These are phyloP conservation scores for Dryomyza anilis DNA, from an alignment of 2,888 invertebrate species.

Conservation along the genomic window DNA sequence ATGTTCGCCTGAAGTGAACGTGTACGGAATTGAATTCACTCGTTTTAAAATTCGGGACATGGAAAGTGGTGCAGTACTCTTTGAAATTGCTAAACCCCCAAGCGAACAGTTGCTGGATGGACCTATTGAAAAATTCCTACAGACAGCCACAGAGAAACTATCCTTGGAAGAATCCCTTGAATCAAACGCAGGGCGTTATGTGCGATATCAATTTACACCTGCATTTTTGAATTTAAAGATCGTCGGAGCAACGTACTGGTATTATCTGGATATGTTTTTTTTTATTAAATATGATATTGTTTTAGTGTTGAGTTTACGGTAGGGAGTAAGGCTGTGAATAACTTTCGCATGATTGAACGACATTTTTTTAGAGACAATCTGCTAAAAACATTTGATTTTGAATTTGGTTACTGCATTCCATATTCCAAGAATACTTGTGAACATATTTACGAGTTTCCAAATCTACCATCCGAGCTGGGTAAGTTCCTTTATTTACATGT, in stretches of 20 bases:
- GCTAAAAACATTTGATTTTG: constrained; percentile 98
- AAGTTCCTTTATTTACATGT: constrained; percentile 58
- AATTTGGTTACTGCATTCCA: constrained; percentile 99
- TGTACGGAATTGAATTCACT: constrained; percentile 97
- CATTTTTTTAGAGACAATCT: constrained; percentile 94
- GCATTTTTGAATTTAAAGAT: constrained; percentile 95
- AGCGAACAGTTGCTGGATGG: constrained; percentile 56
- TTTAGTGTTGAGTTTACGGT: constrained; percentile 95
- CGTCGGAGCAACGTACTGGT: constrained; percentile 93
- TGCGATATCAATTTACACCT: constrained; percentile 98
- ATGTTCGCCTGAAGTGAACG: constrained; percentile 93
- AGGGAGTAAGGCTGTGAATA: constrained; percentile 87
- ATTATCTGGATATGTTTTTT: constrained; percentile 16
- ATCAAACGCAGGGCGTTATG: constrained; percentile 93
- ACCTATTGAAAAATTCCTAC: constrained; percentile 51
- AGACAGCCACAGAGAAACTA: constrained; percentile 54
- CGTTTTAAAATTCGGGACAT: constrained; percentile 91
- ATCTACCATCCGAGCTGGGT: constrained; percentile 85
- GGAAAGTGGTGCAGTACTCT: constrained; percentile 84
- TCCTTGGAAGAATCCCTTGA: constrained; percentile 66
- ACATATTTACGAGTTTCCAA: constrained; percentile 98
- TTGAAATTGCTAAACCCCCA: constrained; percentile 93
- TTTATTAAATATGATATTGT: constrained; percentile 27
- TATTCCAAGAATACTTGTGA: constrained; percentile 97
- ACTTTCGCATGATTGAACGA: constrained; percentile 97